These are phyloP conservation scores for Dynastes maya DNA, from an alignment of 2,888 invertebrate species.

Conservation along the genomic window DNA sequence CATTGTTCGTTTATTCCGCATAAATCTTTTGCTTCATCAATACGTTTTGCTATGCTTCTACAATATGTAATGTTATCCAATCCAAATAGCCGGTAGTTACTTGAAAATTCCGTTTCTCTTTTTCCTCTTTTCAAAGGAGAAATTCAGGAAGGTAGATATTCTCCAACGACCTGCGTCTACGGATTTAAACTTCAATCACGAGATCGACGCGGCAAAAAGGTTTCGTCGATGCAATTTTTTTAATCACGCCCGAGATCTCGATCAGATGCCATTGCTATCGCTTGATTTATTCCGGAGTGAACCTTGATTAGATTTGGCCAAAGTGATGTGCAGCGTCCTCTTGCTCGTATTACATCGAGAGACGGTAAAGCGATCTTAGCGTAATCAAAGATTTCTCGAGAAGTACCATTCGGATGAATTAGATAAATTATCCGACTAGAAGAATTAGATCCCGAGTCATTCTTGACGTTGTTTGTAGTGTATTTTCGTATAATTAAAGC, in stretches of 20 bases:
- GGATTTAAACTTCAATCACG: neutral
- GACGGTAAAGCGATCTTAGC: neutral
- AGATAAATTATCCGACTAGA: neutral
- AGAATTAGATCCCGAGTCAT: neutral
- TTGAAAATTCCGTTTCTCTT: neutral
- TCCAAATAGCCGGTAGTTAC: too few relatives aligned
- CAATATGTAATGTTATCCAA: too few relatives aligned
- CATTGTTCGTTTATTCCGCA: too few relatives aligned
- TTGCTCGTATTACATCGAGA: neutral
- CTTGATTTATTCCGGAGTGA: slow-evolving; percentile 7
- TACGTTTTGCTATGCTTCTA: too few relatives aligned
- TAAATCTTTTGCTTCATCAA: too few relatives aligned
- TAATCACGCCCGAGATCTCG: neutral
- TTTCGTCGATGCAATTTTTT: neutral
- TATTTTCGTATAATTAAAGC: neutral
- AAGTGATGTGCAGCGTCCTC: neutral
- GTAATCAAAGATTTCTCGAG: neutral
- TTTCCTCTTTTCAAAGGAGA: neutral
- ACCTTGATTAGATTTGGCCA: slow-evolving; percentile 2
- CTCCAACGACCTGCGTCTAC: neutral
- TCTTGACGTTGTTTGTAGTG: neutral
- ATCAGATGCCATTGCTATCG: neutral
- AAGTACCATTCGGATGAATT: neutral
- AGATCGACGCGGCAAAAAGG: neutral
- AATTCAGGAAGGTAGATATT: neutral